Conservation (phyloP, 2,888 invertebrate species). For the Drosophila neotestacea region DNA sequence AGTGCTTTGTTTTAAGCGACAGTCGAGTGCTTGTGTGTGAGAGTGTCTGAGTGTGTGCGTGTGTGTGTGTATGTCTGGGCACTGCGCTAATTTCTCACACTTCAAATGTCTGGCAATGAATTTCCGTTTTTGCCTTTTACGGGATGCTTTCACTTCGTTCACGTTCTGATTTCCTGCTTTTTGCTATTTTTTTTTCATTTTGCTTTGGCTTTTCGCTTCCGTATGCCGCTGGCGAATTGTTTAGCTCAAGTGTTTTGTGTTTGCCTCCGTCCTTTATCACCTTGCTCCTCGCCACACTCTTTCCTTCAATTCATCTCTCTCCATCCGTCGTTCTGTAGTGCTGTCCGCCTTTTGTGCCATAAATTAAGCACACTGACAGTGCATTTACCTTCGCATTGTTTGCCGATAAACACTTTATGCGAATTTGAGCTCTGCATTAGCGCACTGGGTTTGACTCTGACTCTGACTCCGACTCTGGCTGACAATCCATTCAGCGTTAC, state of each 20-base stretch:
- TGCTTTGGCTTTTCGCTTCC: constrained; percentile 57
- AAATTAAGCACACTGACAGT: constrained; percentile 73
- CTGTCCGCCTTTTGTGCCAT: constrained; percentile 55
- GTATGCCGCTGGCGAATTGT: constrained; percentile 53
- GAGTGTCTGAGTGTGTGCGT: constrained; percentile 16
- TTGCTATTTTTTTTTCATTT: constrained; percentile 37
- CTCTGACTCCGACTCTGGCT: background rate
- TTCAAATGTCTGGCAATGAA: constrained; percentile 74
- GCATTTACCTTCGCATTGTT: constrained; percentile 65
- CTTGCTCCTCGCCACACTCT: background rate
- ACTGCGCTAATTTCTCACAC: constrained; percentile 77
- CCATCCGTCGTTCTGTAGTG: constrained; percentile 17
- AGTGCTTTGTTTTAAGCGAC: constrained; percentile 34
- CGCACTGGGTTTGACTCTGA: constrained; percentile 13
- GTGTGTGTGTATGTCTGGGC: constrained; percentile 43
- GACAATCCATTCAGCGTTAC: constrained; percentile 14
- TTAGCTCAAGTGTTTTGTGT: constrained; percentile 61
- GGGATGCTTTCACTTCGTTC: constrained; percentile 52
- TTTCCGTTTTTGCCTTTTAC: constrained; percentile 65
- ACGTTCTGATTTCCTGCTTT: constrained; percentile 66
- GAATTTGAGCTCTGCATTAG: constrained; percentile 55
- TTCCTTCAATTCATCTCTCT: background rate
- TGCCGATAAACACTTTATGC: constrained; percentile 63
- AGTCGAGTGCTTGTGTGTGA: constrained; percentile 17
- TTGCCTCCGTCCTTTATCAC: constrained; percentile 26